Percentiles rank a stretch among this genome's conserved stretches.
Conservation (phyloP, 2,113 vertebrate species). For the Progne subis region DNA sequence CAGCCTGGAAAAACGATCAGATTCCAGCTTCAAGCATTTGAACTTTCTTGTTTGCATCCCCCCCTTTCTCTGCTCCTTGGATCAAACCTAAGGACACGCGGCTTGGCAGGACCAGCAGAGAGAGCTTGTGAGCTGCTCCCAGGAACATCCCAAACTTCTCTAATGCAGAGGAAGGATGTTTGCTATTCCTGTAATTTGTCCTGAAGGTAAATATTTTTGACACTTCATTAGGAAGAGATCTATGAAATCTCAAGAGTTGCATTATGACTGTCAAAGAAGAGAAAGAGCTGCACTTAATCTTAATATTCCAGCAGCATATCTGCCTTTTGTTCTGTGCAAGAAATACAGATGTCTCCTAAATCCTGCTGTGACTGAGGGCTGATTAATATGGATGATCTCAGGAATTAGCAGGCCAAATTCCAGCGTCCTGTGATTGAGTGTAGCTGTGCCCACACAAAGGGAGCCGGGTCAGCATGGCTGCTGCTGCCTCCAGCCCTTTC, state of each 20-base stretch:
- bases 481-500: not conserved
- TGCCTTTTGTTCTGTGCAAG: not conserved
- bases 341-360: slow-evolving; percentile 40
- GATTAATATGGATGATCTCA: slow-evolving; percentile 22
- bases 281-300: slow-evolving; percentile 38
- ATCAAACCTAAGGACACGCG: not conserved
- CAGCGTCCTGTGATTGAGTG: not conserved
- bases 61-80: not conserved
- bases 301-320: not conserved
- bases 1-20: not conserved
- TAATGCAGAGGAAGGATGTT: not conserved
- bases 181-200: slow-evolving; percentile 26
- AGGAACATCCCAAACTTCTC: not conserved
- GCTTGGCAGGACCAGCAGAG: not conserved
- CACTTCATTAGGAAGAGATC: slow-evolving; percentile 55
- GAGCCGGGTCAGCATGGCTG: not conserved
- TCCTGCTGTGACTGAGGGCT: not conserved
- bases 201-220: slow-evolving; percentile 59
- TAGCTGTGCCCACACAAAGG: not conserved
- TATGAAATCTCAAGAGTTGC: slow-evolving; percentile 5
- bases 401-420: not conserved
- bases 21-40: not conserved
- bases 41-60: not conserved
- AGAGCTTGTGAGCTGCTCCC: slow-evolving; percentile 3
- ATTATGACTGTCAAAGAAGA: slow-evolving; percentile 58